Percentiles rank a stretch among this genome's conserved stretches.
phyloP scores from a whole-genome alignment of 2,888 invertebrate species.

The Nebria brevicollis region DNA sequence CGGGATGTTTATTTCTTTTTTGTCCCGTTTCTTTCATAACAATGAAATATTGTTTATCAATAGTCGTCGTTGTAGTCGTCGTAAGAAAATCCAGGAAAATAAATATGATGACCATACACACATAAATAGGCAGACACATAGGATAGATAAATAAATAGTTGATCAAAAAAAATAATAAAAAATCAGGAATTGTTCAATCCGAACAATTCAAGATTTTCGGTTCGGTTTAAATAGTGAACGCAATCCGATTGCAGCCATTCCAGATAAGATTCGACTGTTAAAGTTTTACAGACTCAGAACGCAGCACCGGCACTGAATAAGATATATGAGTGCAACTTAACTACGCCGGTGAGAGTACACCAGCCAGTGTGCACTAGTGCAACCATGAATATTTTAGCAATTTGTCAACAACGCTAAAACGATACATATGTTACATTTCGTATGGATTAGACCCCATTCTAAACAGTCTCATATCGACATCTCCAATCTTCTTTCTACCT shows the following conservation, averaged over 20 bases:
- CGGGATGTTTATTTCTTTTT: not conserved
- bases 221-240: not conserved
- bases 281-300: not conserved
- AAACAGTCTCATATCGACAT: not conserved
- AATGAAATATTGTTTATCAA: not conserved
- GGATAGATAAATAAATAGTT: no score
- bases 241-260: conserved; percentile 2
- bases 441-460: not conserved
- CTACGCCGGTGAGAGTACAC: not conserved
- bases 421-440: not conserved
- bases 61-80: not conserved
- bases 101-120: not conserved
- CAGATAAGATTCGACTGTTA: conserved; percentile 8
- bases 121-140: no score
- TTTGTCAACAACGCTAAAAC: conserved; percentile 12
- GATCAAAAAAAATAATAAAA: no score
- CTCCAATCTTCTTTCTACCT: not conserved
- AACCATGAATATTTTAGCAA: conserved; percentile 14
- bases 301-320: conserved; percentile 10
- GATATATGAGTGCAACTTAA: conserved; percentile 20
- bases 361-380: not conserved
- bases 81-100: not conserved
- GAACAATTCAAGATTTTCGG: no score
- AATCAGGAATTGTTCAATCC: no score
- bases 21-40: not conserved